phyloP scores from a whole-genome alignment of 1,140 invertebrate species.

The Streblospio benedicti region DNA sequence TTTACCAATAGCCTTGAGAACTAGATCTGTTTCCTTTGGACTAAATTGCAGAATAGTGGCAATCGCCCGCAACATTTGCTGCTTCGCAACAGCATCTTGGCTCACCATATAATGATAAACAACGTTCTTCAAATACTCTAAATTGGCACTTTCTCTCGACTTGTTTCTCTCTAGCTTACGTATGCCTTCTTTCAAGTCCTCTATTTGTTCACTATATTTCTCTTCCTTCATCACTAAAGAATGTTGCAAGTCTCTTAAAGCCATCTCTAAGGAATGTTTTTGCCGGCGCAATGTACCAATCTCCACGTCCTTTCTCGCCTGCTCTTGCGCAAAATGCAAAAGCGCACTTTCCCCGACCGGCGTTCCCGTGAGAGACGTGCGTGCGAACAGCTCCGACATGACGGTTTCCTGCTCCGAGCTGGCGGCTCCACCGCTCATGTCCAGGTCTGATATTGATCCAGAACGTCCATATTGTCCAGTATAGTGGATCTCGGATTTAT shows the following conservation, averaged over 20 bases:
- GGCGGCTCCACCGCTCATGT: conserved; percentile 6
- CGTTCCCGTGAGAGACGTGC: conserved; percentile 16
- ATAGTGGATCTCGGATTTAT: conserved; percentile 5
- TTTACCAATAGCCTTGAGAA: conserved; percentile 24
- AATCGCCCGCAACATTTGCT: conserved; percentile 81
- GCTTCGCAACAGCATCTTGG: conserved; percentile 56
- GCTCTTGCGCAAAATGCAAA: conserved; percentile 74
- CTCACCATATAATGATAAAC: conserved; percentile 71
- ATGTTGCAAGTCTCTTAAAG: conserved; percentile 58
- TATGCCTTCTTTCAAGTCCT: conserved; percentile 50
- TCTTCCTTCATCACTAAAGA: conserved; percentile 53
- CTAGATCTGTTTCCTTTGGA: conserved; percentile 54
- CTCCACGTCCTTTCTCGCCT: conserved; percentile 71
- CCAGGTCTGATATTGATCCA: not conserved
- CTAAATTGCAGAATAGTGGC: conserved; percentile 75
- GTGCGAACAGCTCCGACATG: conserved; percentile 29
- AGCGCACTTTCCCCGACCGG: conserved; percentile 53
- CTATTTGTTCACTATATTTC: conserved; percentile 53
- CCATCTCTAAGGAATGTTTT: conserved; percentile 62
- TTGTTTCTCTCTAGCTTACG: conserved; percentile 64
- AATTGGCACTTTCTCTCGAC: conserved; percentile 71
- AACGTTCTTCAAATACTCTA: conserved; percentile 85
- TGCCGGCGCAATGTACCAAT: conserved; percentile 62
- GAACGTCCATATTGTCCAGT: not conserved
- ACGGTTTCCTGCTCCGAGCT: conserved; percentile 27